Percentiles rank a stretch among this genome's conserved stretches.
Conservation (phyloP, 2,113 vertebrate genomes). For the Sturnira hondurensis region DNA sequence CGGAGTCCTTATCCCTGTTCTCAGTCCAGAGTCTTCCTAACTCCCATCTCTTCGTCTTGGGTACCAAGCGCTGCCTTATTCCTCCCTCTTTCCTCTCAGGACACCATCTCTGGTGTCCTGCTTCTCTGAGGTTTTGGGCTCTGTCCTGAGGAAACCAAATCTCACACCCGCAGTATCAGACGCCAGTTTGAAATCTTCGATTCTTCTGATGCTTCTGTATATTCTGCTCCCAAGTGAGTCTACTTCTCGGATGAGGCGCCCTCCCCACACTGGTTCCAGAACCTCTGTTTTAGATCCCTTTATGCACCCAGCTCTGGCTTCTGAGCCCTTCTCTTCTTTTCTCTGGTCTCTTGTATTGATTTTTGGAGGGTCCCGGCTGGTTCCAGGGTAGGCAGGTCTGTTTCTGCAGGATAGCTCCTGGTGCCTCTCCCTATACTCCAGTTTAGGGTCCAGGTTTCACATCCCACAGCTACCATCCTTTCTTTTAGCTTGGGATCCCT, state of each 20-base stretch:
- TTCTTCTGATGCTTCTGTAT: background rate
- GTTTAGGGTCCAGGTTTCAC: background rate
- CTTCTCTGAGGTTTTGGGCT: background rate
- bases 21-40: background rate
- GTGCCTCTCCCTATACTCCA: background rate
- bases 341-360: background rate
- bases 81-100: background rate
- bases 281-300: background rate
- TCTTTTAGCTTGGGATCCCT: background rate
- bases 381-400: background rate
- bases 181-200: background rate
- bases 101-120: too few relatives aligned
- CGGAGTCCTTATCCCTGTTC: background rate
- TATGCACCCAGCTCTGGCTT: background rate
- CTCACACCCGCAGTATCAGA: background rate
- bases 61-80: background rate
- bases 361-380: background rate
- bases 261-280: background rate
- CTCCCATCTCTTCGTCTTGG: background rate
- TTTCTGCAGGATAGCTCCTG: background rate
- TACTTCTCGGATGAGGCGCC: accelerated
- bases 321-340: background rate
- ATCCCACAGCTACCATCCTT: background rate
- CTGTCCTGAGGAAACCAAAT: background rate
- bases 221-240: accelerated